Base-by-base conservation (phyloP, 2,113 vertebrate species). In the Cyprinodon variegatus region DNA sequence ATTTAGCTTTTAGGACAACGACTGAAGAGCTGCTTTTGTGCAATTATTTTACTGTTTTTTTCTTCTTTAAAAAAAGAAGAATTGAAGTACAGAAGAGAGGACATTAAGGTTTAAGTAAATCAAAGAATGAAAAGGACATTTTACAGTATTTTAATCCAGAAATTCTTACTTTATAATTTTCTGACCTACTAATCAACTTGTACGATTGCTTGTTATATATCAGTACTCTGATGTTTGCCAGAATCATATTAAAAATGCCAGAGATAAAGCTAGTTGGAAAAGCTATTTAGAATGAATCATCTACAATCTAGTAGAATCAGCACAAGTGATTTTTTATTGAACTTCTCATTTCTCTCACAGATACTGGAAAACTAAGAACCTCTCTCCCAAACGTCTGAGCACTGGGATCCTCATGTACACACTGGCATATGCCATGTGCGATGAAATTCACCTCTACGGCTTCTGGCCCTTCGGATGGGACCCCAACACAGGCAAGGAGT, bases 391-490 rank as follows among this genome's bases (percentile, higher is more conserved):
- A 87, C 94, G 98, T 11, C 95, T 99, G 88, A 99, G 98, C 95
- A 99, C 98, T 1, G 98, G 98, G 3, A 99, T 99, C 73, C 96
- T 99, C 76, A 97, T 98, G 97, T 99, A 98, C 68, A 99, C 97
- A 0, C 93, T 99, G 37, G 97, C 98, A 0, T 98, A 96, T 0
- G 96, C 97, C 59, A 88, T 99, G 60, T 99, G 98, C 0, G 97
- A 99, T 0, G 97, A 98, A 91, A 96, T 99, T 89, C 97, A 98
- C 86, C 90, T 99, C 48, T 99, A 99, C 0, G 98, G 98, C 15
- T 99, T 99, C 92, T 99, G 98, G 98, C 98, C 98, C 57, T 99
- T 99, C 17, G 97, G 95, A 79, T 99, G 98, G 90, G 96, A 99
- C 86, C 98, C 98, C 83, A 98, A 97, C 94, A 98, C 97, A 0